phyloP scores from a whole-genome alignment of 1,140 invertebrate genomes.

The Drosophila pandora region DNA sequence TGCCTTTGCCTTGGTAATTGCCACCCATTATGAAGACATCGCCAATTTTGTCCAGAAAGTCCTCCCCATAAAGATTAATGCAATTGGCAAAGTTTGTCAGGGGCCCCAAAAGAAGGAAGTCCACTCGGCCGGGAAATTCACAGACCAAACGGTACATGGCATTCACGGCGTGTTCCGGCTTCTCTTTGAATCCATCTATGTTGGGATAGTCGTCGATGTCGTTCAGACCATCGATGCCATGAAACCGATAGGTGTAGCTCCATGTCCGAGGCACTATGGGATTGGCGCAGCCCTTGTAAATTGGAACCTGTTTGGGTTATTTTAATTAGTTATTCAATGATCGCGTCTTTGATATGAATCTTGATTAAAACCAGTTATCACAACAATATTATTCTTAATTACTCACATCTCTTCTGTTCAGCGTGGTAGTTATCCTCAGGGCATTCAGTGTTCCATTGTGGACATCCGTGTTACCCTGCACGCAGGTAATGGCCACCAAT shows the following conservation, averaged over 20 bases:
- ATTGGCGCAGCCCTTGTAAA: constrained; percentile 86
- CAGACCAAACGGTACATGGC: constrained; percentile 84
- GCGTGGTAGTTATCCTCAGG: constrained; percentile 85
- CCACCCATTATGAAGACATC: constrained; percentile 90
- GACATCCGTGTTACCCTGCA: constrained; percentile 86
- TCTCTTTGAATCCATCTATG: constrained; percentile 6
- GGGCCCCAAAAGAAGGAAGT: constrained; percentile 84
- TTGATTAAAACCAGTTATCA: too few species aligned
- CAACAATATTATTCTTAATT: too few species aligned
- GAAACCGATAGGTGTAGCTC: constrained; percentile 20
- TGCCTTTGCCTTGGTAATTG: constrained; percentile 88
- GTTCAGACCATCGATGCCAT: constrained; percentile 88
- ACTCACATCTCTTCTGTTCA: constrained; percentile 85
- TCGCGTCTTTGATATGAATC: too few species aligned
- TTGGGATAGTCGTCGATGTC: constrained; percentile 76
- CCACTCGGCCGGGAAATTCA: constrained; percentile 29
- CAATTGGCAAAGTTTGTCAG: constrained; percentile 91
- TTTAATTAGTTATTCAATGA: too few species aligned
- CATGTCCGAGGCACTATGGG: constrained; percentile 51
- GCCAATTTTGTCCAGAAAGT: constrained; percentile 86
- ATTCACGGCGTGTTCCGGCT: constrained; percentile 60
- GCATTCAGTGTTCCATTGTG: constrained; percentile 86
- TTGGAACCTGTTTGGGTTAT: constrained; percentile 85
- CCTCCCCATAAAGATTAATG: constrained; percentile 87
- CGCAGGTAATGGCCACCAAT: constrained; percentile 87